These are phyloP conservation scores for Semnornis frantzii DNA, from an alignment of 2,113 vertebrate genomes.

Conservation along the genomic window DNA sequence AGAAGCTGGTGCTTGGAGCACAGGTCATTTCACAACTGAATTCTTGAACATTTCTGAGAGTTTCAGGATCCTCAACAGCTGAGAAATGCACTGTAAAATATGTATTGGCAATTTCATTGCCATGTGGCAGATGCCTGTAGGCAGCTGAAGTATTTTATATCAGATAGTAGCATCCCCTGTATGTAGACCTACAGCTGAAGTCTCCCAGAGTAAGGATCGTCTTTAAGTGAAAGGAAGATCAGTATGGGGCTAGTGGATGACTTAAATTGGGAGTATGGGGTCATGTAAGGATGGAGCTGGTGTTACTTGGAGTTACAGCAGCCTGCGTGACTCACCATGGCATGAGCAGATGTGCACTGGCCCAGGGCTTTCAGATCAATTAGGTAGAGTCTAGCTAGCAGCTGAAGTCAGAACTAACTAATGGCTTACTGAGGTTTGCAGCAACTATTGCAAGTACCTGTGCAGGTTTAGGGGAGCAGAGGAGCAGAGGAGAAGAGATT, in stretches of 20 bases:
- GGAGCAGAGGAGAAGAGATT: background rate
- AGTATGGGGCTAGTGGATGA: background rate
- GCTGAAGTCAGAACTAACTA: background rate
- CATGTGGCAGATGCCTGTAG: rapidly evolving
- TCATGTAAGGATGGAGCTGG: background rate
- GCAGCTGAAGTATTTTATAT: background rate
- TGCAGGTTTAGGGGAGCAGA: background rate
- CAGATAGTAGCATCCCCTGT: background rate
- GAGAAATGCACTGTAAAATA: background rate
- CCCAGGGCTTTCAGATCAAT: background rate
- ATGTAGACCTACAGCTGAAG: background rate
- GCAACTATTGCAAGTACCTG: background rate
- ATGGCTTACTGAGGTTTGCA: background rate
- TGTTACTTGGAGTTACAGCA: background rate
- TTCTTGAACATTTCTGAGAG: background rate
- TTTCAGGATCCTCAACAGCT: background rate
- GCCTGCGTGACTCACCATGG: background rate
- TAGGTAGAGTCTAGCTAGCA: background rate
- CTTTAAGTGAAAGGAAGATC: background rate
- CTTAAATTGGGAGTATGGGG: background rate
- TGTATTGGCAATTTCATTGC: background rate
- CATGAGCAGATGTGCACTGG: background rate
- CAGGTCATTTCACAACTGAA: background rate
- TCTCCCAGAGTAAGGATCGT: background rate
- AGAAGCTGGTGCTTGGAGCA: background rate